phyloP scores from a whole-genome alignment of 1,140 invertebrate genomes.

The Philotrypesis tridentata region DNA sequence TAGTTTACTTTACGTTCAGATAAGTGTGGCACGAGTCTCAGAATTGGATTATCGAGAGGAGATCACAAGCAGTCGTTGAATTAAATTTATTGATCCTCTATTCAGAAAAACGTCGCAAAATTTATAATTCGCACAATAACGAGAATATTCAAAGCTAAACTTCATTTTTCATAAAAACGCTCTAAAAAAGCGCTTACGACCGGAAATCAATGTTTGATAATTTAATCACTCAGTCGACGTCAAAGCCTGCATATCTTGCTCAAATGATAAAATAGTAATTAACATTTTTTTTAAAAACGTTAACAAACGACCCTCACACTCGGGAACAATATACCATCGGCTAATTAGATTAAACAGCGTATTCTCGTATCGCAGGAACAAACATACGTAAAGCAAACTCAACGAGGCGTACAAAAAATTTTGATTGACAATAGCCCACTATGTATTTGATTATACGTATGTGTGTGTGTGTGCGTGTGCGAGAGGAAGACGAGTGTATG shows the following conservation, averaged over 20 bases:
- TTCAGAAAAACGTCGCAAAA: too few species aligned
- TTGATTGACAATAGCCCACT: slow-evolving; percentile 34
- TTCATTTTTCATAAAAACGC: too few species aligned
- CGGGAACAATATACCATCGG: neutral
- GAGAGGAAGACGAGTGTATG: too few species aligned
- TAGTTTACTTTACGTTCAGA: neutral
- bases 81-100: too few species aligned
- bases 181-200: neutral
- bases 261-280: neutral
- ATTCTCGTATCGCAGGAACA: neutral
- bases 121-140: too few species aligned
- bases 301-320: neutral
- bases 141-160: too few species aligned
- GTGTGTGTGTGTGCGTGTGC: too few species aligned
- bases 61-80: too few species aligned
- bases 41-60: too few species aligned
- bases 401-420: slow-evolving; percentile 39
- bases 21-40: too few species aligned
- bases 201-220: neutral
- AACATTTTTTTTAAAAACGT: neutral
- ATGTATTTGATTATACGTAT: too few species aligned
- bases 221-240: neutral
- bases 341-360: neutral
- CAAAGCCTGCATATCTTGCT: too few species aligned
- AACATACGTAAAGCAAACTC: neutral